These are phyloP conservation scores for Pipra filicauda DNA, from an alignment of 2,113 vertebrate species.

Conservation along the genomic window DNA sequence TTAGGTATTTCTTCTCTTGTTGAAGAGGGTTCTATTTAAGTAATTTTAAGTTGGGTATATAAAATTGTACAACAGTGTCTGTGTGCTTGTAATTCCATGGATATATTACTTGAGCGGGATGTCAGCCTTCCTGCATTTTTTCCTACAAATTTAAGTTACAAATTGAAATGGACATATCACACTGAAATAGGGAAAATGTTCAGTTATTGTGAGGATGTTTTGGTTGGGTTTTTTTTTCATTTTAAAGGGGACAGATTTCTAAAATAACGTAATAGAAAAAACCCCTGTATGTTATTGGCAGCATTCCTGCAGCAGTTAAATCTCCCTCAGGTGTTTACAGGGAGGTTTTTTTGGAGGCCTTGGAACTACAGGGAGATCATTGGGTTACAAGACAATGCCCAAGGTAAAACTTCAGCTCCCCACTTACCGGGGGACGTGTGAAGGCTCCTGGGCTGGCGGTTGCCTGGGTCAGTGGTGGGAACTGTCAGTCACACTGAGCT, in stretches of 20 bases:
- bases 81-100: neutral
- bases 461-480: conserved; percentile 47
- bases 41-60: neutral
- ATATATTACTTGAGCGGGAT: neutral
- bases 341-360: conserved; percentile 1
- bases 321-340: conserved; percentile 26
- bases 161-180: neutral
- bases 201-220: neutral
- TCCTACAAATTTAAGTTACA: neutral
- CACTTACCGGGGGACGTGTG: neutral
- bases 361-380: neutral
- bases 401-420: conserved; percentile 31
- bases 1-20: neutral
- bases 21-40: neutral
- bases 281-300: neutral
- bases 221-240: neutral
- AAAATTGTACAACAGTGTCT: neutral
- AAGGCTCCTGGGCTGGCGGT: conserved; percentile 32
- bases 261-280: neutral
- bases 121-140: neutral
- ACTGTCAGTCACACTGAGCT: conserved; percentile 50
- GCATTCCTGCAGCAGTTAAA: conserved; percentile 1
- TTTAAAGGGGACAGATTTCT: conserved; percentile 3
- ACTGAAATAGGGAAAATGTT: neutral
- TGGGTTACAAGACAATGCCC: neutral